phyloP scores from a whole-genome alignment of 2,888 invertebrate species.

The Melinopterus prodromus region DNA sequence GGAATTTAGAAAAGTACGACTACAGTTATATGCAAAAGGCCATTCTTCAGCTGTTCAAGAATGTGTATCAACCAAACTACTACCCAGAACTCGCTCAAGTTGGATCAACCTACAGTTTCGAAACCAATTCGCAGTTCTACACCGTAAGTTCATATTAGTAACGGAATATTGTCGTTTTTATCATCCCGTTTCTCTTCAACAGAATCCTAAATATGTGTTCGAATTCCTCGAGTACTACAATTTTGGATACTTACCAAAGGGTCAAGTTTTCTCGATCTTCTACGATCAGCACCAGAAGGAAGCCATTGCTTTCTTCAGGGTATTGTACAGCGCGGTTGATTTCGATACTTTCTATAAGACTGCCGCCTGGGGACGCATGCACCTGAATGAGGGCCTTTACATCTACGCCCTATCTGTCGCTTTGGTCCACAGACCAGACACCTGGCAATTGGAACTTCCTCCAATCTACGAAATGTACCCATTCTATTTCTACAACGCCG shows the following conservation, averaged over 20 bases:
- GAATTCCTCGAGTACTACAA: slow-evolving; percentile 66
- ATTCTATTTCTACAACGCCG: slow-evolving; percentile 72
- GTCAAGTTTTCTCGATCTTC: slow-evolving; percentile 69
- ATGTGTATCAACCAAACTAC: slow-evolving; percentile 70
- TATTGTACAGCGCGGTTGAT: slow-evolving; percentile 75
- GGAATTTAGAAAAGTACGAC: background rate
- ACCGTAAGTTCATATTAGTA: slow-evolving; percentile 38
- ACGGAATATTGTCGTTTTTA: background rate
- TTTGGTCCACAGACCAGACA: slow-evolving; percentile 70
- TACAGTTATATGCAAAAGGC: slow-evolving; percentile 54
- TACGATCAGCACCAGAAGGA: slow-evolving; percentile 70
- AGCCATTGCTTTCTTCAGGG: slow-evolving; percentile 70
- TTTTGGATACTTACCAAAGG: slow-evolving; percentile 66
- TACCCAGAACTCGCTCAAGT: slow-evolving; percentile 64
- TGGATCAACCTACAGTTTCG: slow-evolving; percentile 64
- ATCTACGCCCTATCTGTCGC: slow-evolving; percentile 66
- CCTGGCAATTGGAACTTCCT: slow-evolving; percentile 71
- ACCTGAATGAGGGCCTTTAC: slow-evolving; percentile 75
- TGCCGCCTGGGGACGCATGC: slow-evolving; percentile 72
- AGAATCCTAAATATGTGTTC: slow-evolving; percentile 67
- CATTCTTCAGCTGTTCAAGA: slow-evolving; percentile 67
- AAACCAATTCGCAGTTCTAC: slow-evolving; percentile 61
- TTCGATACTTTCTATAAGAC: slow-evolving; percentile 75
- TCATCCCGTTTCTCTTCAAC: slow-evolving; percentile 43
- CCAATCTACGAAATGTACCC: slow-evolving; percentile 78